Base-by-base conservation (phyloP, 2,888 invertebrate genomes). In the Boloria euphrosyne region DNA sequence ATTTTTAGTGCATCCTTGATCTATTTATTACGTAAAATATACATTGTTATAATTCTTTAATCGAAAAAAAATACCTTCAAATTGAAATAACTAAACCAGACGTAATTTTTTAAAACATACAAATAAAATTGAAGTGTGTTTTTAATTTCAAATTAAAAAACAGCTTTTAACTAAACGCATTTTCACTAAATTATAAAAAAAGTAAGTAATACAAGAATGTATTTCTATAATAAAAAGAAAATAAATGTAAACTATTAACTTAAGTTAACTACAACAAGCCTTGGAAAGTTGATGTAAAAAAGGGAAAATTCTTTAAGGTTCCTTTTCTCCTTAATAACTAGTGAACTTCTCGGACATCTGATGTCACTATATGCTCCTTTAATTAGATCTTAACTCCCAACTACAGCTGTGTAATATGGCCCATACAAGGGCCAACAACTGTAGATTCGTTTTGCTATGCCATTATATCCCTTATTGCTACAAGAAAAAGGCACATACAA, bases 371-470 rank as follows among this genome's bases (percentile, higher is more conserved):
- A 69, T 67, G 67, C 58, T 55, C 62, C 67, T 69, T 69, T 69
- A 69, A 69, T 69, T 69, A 67, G 69, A 69, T 69, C 69, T 69
- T 69, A 64, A 69, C 67, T 64, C 61, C 47, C 62, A 53, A 59
- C 65, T 67, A 69, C 69, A 66, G 69, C 69, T 69, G 69, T 67
- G 69, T 67, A 69, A 69, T 69, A 67, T 59, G 66, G 66, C 55
- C 38, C 38, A 27, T 65, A 58, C 52, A 17, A 55, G 53, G 49
- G 31, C 52, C 63, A 52, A 55, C 43, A 50, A 18, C 47, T 44
- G 27, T 17, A 13, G 7, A 14, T 14, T 54, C 6, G 18, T 17
- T 22, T 5, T 46, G 22, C 13, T 47, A 50, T 50, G 60, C 47
- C 7, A 58, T 44, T 67, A 38, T 64, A 13, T 27, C n/a, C 55